A percentile compares a stretch with the other conserved stretches of the same genome.
These are phyloP conservation scores for Cacoxenus indagator DNA, from an alignment of 2,888 invertebrate genomes.

Conservation along the genomic window DNA sequence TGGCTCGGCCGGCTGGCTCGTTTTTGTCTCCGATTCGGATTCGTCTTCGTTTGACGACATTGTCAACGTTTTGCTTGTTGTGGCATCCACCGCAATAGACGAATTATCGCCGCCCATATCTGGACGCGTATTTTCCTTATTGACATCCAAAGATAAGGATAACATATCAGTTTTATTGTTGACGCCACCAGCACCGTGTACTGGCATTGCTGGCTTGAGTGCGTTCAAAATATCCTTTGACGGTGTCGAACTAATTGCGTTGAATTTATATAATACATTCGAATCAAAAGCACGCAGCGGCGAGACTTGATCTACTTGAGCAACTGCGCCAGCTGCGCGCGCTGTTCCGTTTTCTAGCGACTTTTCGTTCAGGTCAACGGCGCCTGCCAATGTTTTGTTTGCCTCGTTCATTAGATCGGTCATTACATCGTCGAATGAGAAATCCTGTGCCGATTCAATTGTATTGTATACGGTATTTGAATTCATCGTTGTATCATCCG, in stretches of 20 bases:
- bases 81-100: constrained; percentile 50
- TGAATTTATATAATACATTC: constrained; percentile 57
- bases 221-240: constrained; percentile 41
- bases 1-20: no score
- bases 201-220: neutral
- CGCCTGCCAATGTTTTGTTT: constrained; percentile 38
- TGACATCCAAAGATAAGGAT: no score
- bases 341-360: no score
- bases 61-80: constrained; percentile 44
- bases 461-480: constrained; percentile 44
- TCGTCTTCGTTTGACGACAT: constrained; percentile 40
- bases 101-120: constrained; percentile 39
- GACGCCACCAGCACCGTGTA: constrained; percentile 9
- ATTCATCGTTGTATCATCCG: constrained; percentile 53
- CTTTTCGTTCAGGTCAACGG: no score
- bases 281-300: constrained; percentile 53
- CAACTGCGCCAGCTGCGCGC: constrained; percentile 25
- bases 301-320: constrained; percentile 35
- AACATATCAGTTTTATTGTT: no score
- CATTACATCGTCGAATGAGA: neutral
- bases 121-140: constrained; percentile 58
- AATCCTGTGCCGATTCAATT: constrained; percentile 41
- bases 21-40: constrained; percentile 35
- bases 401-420: constrained; percentile 13
- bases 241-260: constrained; percentile 61